These are phyloP conservation scores for Cololabis saira DNA, from an alignment of 2,113 vertebrate species.

Conservation along the genomic window DNA sequence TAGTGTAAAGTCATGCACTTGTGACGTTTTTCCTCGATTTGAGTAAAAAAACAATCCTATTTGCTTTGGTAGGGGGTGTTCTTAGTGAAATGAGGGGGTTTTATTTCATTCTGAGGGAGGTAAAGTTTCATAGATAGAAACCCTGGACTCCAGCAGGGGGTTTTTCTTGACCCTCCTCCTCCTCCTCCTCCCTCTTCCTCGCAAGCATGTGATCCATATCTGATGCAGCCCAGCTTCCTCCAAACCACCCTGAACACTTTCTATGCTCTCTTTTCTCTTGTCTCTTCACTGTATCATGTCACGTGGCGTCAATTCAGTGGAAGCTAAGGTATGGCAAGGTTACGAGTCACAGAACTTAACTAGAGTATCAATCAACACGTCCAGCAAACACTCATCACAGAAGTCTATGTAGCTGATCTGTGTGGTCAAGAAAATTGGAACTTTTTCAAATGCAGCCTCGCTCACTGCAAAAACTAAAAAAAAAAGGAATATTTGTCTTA, in stretches of 20 bases:
- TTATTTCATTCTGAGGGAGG: background rate
- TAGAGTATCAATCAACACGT: too few relatives aligned
- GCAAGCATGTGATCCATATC: conserved; percentile 71
- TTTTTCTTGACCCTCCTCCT: conserved; percentile 25
- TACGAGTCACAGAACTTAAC: too few relatives aligned
- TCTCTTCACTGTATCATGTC: background rate
- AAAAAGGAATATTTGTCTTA: too few relatives aligned
- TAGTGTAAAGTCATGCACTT: conserved; percentile 44
- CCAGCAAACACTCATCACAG: too few relatives aligned
- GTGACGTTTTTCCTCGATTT: conserved; percentile 37
- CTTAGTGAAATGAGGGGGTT: background rate
- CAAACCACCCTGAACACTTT: conserved; percentile 6
- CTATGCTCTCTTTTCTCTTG: background rate
- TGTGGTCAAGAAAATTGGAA: too few relatives aligned
- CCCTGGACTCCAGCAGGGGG: background rate
- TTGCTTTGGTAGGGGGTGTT: background rate
- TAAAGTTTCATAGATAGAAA: conserved; percentile 24
- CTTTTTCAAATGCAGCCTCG: too few relatives aligned
- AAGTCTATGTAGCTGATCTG: too few relatives aligned
- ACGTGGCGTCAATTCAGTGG: too few relatives aligned
- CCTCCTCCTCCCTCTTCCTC: background rate
- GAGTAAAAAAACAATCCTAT: background rate
- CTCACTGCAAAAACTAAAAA: too few relatives aligned
- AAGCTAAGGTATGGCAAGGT: too few relatives aligned
- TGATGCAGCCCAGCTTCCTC: conserved; percentile 24